Evolutionary conservation across 2,888 invertebrate species (phyloP).

Genomic region (Perizoma flavofasciatum): DNA sequence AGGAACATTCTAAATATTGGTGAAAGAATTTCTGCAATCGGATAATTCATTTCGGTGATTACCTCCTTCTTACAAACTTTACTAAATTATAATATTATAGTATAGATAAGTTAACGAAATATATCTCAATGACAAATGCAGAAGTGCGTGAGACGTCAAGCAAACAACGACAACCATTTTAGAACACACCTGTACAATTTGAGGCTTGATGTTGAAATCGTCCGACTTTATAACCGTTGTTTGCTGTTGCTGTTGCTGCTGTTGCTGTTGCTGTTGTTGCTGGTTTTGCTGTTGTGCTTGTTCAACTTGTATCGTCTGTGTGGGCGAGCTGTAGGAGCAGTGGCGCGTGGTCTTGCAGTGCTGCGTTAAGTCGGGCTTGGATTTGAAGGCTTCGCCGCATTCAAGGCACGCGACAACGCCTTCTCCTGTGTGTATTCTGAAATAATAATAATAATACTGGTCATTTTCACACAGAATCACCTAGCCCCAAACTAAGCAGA

Average conservation of each 20-base stretch:
- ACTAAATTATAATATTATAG: no score
- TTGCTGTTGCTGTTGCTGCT: slow-evolving; percentile 63
- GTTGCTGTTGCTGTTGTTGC: slow-evolving; percentile 55
- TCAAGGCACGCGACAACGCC: slow-evolving; percentile 89
- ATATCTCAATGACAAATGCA: no score
- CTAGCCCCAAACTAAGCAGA: no score
- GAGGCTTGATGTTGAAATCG: slow-evolving; percentile 53
- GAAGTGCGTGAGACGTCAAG: no score
- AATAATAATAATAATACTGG: slow-evolving; percentile 24
- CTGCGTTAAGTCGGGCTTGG: slow-evolving; percentile 87
- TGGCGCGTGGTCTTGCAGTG: slow-evolving; percentile 85
- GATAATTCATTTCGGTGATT: no score
- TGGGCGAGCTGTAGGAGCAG: slow-evolving; percentile 50
- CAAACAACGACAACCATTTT: no score
- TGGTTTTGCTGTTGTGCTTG: slow-evolving; percentile 66
- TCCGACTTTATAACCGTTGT: slow-evolving; percentile 62
- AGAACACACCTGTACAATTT: slow-evolving; percentile 68
- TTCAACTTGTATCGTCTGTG: slow-evolving; percentile 60
- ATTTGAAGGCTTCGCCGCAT: slow-evolving; percentile 90
- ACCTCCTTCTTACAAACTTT: no score
- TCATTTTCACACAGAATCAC: no score
- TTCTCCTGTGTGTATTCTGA: slow-evolving; percentile 89
- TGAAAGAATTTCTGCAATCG: no score
- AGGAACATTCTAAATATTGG: no score
- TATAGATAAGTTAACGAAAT: no score